These are phyloP conservation scores for Trinorchestia longiramus DNA, from an alignment of 1,140 invertebrate species.

Conservation along the genomic window DNA sequence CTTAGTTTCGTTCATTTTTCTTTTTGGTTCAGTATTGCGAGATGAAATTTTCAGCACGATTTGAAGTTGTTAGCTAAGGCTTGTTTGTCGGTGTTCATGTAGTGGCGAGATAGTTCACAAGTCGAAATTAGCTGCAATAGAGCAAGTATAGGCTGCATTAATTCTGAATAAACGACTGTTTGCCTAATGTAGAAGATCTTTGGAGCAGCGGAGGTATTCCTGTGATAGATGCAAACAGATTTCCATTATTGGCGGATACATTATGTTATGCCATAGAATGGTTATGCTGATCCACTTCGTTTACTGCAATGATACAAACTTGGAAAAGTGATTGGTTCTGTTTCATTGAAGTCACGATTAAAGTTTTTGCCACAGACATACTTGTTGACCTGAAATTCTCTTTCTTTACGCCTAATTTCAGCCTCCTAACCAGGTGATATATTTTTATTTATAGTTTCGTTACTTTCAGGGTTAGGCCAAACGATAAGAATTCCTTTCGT, in stretches of 20 bases:
- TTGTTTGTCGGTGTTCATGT: not conserved
- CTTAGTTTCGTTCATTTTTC: not conserved
- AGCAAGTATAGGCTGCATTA: not conserved
- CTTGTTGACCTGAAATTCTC: not conserved
- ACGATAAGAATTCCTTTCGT: not conserved
- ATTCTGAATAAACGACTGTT: not conserved
- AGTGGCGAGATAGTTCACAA: not conserved
- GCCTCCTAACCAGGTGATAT: not conserved
- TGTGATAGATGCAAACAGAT: not conserved
- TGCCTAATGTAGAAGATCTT: not conserved
- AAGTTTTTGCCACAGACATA: not conserved
- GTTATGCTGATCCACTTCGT: not conserved
- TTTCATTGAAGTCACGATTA: not conserved
- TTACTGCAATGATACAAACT: not conserved
- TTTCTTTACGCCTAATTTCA: not conserved
- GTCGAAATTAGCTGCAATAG: too few species aligned
- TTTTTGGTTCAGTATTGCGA: too few species aligned
- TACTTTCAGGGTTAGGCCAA: not conserved
- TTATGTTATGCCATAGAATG: not conserved
- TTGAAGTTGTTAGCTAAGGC: not conserved
- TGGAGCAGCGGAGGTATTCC: not conserved
- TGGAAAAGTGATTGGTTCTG: not conserved
- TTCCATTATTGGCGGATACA: not conserved
- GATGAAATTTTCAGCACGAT: not conserved
- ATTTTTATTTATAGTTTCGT: not conserved